These are phyloP conservation scores for Gorsachius magnificus DNA, from an alignment of 2,797 vertebrate genomes.

Conservation along the genomic window DNA sequence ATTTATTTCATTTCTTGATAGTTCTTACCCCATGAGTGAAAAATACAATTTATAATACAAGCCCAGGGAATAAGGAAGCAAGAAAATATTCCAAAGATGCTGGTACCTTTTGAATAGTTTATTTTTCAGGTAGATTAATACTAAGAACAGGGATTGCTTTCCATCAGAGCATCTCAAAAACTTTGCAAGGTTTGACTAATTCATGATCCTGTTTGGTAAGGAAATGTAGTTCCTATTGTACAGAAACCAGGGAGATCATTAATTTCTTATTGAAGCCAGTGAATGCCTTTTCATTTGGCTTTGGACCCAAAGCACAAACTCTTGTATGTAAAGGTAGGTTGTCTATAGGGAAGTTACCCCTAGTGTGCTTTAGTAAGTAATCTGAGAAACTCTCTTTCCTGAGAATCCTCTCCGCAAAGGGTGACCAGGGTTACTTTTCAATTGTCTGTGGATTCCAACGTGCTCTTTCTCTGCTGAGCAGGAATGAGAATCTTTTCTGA, in stretches of 20 bases:
- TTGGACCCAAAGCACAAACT: neutral
- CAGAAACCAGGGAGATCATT: neutral
- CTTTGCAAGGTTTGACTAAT: neutral
- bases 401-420: neutral
- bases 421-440: neutral
- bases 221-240: neutral
- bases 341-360: neutral
- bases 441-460: neutral
- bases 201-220: neutral
- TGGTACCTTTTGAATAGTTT: neutral
- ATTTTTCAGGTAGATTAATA: neutral
- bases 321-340: neutral
- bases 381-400: neutral
- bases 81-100: neutral
- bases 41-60: neutral
- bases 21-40: neutral
- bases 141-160: neutral
- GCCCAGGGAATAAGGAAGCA: neutral
- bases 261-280: neutral
- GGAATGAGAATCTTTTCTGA: neutral
- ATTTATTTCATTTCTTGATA: neutral
- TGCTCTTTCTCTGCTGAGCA: neutral
- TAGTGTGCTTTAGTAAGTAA: neutral
- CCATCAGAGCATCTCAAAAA: neutral
- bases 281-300: neutral